phyloP scores from a whole-genome alignment of 2,888 invertebrate genomes.

The Lepetodrilus schrolli region DNA sequence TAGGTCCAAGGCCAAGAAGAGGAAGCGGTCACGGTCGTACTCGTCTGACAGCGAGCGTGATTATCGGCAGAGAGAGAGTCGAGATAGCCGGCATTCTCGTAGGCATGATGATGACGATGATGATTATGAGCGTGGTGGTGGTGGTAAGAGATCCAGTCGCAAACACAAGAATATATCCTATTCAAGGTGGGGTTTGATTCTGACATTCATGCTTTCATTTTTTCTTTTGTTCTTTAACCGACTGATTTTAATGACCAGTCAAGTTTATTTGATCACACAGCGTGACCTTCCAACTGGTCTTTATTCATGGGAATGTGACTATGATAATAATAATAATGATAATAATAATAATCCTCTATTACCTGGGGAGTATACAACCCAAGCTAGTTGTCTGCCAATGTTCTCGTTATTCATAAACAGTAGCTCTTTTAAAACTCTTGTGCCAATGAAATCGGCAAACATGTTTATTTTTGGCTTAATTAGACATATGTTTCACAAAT shows the following conservation, averaged over 20 bases:
- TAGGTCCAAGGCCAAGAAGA: slow-evolving; percentile 50
- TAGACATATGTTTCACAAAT: too few relatives aligned
- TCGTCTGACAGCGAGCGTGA: slow-evolving; percentile 58
- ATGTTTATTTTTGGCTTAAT: too few relatives aligned
- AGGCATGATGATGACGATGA: slow-evolving; percentile 37
- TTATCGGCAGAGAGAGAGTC: slow-evolving; percentile 12
- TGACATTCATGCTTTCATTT: slow-evolving; percentile 23
- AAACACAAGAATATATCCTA: slow-evolving; percentile 72
- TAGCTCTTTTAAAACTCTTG: too few relatives aligned
- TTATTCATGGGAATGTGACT: background rate
- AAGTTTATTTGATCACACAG: too few relatives aligned
- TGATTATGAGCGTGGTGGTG: slow-evolving; percentile 64
- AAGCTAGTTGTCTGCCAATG: too few relatives aligned
- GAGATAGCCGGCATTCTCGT: background rate
- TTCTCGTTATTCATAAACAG: too few relatives aligned
- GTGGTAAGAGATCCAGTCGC: slow-evolving; percentile 75
- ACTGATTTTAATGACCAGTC: too few relatives aligned
- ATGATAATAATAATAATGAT: too few relatives aligned
- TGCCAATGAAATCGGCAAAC: too few relatives aligned
- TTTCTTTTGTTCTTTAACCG: background rate
- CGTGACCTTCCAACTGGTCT: background rate
- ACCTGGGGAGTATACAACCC: too few relatives aligned
- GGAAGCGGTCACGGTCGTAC: slow-evolving; percentile 51
- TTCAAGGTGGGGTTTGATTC: slow-evolving; percentile 67
- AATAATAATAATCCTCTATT: too few relatives aligned